Percentiles rank a stretch among this genome's conserved stretches.
Conservation (phyloP, 2,113 vertebrate species). For the Zootoca vivipara region DNA sequence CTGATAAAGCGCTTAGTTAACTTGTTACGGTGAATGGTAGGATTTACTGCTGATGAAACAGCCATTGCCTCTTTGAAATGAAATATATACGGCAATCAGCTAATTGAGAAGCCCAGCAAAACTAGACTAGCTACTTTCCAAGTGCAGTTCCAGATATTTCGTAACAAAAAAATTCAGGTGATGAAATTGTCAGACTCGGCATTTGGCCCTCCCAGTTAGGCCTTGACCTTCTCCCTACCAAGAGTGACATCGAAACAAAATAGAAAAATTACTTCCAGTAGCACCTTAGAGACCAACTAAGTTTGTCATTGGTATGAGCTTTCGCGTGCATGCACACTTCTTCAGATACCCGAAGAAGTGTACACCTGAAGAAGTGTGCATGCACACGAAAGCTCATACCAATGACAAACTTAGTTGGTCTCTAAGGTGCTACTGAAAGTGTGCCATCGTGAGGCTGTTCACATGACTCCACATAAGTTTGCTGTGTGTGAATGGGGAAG, state of each 20-base stretch:
- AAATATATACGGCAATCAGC: neutral
- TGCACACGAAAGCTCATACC: no score
- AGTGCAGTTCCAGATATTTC: neutral
- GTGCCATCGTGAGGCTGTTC: neutral
- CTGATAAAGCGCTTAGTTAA: neutral
- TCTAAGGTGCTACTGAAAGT: no score
- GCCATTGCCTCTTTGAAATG: neutral
- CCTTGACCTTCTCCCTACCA: neutral
- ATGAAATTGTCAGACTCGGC: neutral
- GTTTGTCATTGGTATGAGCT: no score
- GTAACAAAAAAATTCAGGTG: neutral
- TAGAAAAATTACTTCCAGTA: no score
- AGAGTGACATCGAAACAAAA: no score
- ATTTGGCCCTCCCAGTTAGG: no score
- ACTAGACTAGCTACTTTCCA: neutral
- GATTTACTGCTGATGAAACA: constrained; percentile 4
- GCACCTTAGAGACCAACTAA: no score
- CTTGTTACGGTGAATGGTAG: neutral
- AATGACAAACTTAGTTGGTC: no score
- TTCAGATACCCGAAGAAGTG: no score
- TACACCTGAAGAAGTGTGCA: no score
- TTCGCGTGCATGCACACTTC: no score
- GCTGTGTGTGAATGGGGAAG: neutral
- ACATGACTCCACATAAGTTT: neutral
- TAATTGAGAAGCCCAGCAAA: neutral